A percentile compares a stretch with the other conserved stretches of the same genome.
These are phyloP conservation scores for Uria lomvia DNA, from an alignment of 2,113 vertebrate genomes.

Conservation along the genomic window DNA sequence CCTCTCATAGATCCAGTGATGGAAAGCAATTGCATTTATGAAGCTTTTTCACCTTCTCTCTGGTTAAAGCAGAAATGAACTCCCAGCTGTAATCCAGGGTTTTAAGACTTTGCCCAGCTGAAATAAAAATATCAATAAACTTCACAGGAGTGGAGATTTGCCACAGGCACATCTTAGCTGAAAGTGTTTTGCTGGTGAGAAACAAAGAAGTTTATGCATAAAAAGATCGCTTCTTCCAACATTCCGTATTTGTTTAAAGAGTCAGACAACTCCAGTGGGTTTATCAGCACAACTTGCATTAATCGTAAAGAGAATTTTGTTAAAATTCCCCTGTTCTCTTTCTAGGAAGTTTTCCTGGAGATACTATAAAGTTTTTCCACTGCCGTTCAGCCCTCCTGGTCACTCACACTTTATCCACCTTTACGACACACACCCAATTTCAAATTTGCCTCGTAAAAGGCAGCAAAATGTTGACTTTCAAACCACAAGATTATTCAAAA, in stretches of 20 bases:
- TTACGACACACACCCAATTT: rapidly evolving
- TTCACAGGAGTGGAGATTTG: neutral
- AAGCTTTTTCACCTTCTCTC: neutral
- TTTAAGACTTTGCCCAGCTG: neutral
- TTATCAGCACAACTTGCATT: neutral
- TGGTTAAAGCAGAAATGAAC: neutral
- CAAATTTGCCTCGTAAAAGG: neutral
- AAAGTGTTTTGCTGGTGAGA: neutral
- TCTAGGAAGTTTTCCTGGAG: neutral
- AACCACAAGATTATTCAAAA: neutral
- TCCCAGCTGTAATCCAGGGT: neutral
- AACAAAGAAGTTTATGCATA: neutral
- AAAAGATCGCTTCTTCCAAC: neutral
- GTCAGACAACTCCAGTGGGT: neutral
- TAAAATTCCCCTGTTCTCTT: neutral
- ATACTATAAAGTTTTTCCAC: neutral
- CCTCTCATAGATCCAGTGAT: neutral
- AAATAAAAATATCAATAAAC: neutral
- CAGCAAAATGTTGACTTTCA: neutral
- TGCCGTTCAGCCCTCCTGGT: neutral
- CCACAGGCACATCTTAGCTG: neutral
- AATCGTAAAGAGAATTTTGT: neutral
- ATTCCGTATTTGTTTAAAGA: neutral
- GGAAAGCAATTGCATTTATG: neutral
- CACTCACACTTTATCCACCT: neutral